Evolutionary conservation across 2,113 vertebrate species (phyloP).

Genomic region (Rhea americana): DNA sequence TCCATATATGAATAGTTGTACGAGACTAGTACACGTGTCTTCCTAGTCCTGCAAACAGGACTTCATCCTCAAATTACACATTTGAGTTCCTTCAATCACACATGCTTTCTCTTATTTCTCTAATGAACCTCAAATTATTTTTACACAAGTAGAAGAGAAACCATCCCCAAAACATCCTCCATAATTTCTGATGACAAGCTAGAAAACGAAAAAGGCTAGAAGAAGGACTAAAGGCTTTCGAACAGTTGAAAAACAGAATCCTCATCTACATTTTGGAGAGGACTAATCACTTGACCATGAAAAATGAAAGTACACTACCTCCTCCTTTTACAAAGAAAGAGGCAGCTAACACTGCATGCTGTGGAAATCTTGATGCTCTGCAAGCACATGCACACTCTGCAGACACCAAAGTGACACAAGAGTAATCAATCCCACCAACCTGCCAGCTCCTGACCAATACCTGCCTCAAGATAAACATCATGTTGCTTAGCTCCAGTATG

Average conservation of each 20-base stretch:
- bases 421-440: not conserved
- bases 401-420: not conserved
- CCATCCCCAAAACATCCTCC: not conserved
- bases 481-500: not conserved
- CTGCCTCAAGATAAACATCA: not conserved
- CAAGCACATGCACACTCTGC: accelerated
- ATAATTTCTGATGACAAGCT: too few species aligned
- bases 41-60: not conserved
- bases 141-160: not conserved
- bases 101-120: not conserved
- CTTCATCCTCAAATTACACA: not conserved
- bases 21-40: not conserved
- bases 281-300: not conserved
- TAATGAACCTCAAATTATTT: not conserved
- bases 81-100: not conserved
- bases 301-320: not conserved
- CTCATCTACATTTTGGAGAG: not conserved
- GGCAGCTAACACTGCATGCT: not conserved
- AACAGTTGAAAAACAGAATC: not conserved
- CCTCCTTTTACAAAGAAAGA: not conserved
- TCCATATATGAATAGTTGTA: not conserved
- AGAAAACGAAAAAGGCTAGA: not conserved
- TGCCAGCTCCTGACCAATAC: not conserved
- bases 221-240: not conserved
- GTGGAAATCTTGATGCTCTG: not conserved